These are phyloP conservation scores for Eonycteris spelaea DNA, from an alignment of 2,113 vertebrate genomes.

Conservation along the genomic window DNA sequence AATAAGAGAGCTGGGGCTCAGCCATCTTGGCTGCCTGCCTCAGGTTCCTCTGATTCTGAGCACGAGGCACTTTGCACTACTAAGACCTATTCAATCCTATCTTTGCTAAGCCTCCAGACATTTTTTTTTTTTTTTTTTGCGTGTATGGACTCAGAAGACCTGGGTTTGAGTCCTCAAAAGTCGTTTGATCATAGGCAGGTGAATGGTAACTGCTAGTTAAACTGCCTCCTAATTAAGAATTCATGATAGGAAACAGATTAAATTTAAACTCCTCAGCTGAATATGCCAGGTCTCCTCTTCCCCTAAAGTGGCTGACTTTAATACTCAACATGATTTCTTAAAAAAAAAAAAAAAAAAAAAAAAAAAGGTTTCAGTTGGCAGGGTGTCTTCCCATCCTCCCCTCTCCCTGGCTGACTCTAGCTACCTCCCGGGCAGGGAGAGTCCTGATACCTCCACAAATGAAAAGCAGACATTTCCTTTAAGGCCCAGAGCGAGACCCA, in stretches of 20 bases:
- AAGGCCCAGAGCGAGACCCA: not conserved
- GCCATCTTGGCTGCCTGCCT: not conserved
- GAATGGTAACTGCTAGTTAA: not conserved
- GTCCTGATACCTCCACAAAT: not conserved
- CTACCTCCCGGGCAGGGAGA: not conserved
- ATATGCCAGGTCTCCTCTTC: not conserved
- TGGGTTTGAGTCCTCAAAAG: not conserved
- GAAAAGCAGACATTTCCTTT: not conserved
- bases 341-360: not conserved
- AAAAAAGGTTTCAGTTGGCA: not conserved
- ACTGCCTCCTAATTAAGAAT: not conserved
- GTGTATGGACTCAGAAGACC: not conserved
- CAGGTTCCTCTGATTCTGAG: not conserved
- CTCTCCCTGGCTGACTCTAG: not conserved
- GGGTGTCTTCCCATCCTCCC: not conserved
- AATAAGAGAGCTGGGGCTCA: not conserved
- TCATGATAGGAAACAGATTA: constrained; percentile 1
- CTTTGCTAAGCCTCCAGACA: not conserved
- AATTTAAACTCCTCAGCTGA: not conserved
- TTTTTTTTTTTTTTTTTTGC: not conserved
- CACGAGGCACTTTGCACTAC: not conserved
- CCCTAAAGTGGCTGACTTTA: not conserved
- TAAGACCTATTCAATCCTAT: not conserved
- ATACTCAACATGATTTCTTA: constrained; percentile 7
- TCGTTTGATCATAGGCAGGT: not conserved